phyloP scores from a whole-genome alignment of 2,888 invertebrate genomes.

The Sphinx pinastri region DNA sequence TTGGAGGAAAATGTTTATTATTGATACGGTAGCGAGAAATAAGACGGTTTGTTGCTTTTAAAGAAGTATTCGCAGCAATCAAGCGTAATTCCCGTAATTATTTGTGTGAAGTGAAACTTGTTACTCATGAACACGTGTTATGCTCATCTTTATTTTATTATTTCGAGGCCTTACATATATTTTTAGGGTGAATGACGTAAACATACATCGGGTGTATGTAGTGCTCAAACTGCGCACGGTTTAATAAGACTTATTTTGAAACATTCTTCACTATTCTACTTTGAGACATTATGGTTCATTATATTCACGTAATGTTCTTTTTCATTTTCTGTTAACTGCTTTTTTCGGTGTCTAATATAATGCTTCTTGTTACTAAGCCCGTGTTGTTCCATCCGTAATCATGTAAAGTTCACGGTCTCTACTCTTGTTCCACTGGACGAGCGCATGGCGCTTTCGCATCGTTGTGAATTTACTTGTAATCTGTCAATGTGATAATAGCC shows the following conservation, averaged over 20 bases:
- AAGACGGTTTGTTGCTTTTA: background rate
- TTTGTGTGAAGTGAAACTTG: slow-evolving; percentile 21
- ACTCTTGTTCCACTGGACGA: too few species aligned
- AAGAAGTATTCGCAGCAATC: slow-evolving; percentile 11
- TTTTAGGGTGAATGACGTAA: slow-evolving; percentile 20
- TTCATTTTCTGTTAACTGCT: too few species aligned
- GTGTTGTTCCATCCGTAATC: too few species aligned
- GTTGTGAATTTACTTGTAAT: too few species aligned
- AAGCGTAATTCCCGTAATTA: slow-evolving; percentile 13
- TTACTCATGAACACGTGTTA: slow-evolving; percentile 24
- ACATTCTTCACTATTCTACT: background rate
- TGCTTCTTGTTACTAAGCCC: too few species aligned
- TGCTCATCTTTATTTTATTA: slow-evolving; percentile 25
- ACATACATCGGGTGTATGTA: background rate
- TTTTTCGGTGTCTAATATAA: too few species aligned
- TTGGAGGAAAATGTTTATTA: background rate
- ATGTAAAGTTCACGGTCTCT: too few species aligned
- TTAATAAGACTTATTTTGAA: background rate
- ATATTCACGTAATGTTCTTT: too few species aligned
- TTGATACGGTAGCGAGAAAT: slow-evolving; percentile 5
- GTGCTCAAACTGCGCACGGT: background rate
- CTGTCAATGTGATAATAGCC: too few species aligned
- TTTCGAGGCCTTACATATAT: slow-evolving; percentile 24
- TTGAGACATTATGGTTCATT: background rate
- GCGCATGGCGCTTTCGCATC: too few species aligned